Conservation (phyloP, 2,113 vertebrate genomes). For the Strix aluco region DNA sequence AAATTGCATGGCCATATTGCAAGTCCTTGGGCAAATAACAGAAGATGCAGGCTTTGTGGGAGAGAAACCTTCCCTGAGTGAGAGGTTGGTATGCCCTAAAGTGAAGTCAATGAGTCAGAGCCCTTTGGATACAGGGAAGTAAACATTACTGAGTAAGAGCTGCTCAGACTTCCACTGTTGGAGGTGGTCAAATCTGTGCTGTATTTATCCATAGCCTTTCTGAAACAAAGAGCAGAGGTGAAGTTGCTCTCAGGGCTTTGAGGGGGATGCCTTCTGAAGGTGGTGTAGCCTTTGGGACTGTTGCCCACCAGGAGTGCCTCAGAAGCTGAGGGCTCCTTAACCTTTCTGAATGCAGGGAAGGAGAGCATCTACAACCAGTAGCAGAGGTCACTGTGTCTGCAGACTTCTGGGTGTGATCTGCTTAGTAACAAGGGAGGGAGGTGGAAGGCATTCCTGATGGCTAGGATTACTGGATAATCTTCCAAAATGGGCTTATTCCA, state of each 20-base stretch:
- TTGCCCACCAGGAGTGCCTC: neutral
- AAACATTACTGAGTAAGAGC: neutral
- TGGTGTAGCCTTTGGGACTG: neutral
- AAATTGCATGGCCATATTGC: neutral
- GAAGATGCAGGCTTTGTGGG: neutral
- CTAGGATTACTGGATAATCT: conserved; percentile 26
- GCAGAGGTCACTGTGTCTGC: neutral
- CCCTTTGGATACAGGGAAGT: neutral
- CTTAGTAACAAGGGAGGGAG: neutral
- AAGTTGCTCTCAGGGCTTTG: neutral
- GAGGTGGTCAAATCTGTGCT: neutral
- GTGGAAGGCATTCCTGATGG: neutral
- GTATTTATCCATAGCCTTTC: neutral
- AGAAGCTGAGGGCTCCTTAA: neutral
- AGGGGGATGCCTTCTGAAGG: neutral
- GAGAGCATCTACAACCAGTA: neutral
- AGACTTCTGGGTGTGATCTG: neutral
- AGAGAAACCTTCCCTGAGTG: neutral
- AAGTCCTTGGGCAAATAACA: neutral
- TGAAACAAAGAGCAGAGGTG: neutral
- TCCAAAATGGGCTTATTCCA: conserved; percentile 8
- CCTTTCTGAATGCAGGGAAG: neutral
- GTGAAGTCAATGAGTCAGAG: neutral
- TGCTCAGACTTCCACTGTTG: neutral
- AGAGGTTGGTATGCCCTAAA: neutral